Evolutionary conservation across 2,888 invertebrate genomes (phyloP).

Genomic region (Pomacea canaliculata): DNA sequence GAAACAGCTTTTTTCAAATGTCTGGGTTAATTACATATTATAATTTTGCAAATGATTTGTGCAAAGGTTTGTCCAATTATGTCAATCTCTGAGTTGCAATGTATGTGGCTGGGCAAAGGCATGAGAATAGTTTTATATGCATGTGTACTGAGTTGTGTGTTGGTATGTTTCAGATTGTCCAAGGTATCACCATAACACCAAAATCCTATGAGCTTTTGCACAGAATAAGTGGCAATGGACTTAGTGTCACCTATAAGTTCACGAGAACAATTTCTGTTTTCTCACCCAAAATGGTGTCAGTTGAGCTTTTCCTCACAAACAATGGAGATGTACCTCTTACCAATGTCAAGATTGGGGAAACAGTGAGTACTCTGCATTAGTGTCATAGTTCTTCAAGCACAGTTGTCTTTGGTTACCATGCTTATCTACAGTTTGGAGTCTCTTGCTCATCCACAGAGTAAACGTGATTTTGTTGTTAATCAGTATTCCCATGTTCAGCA

Average conservation of each 20-base stretch:
- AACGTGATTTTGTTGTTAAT: too few species aligned
- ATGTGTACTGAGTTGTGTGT: too few species aligned
- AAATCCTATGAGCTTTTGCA: slow-evolving; percentile 70
- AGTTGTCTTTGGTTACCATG: too few species aligned
- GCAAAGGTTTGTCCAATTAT: too few species aligned
- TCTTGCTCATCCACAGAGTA: background rate
- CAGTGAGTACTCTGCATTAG: slow-evolving; percentile 73
- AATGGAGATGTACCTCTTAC: slow-evolving; percentile 77
- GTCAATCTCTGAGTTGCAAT: too few species aligned
- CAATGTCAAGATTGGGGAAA: slow-evolving; percentile 80
- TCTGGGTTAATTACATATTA: too few species aligned
- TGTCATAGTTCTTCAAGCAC: too few species aligned
- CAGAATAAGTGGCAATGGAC: slow-evolving; percentile 70
- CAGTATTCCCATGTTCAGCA: too few species aligned
- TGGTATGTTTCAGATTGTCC: slow-evolving; percentile 26
- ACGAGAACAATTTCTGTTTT: slow-evolving; percentile 74
- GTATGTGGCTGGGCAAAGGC: too few species aligned
- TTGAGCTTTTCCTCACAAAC: slow-evolving; percentile 86
- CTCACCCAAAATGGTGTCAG: slow-evolving; percentile 84
- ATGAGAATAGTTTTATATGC: too few species aligned
- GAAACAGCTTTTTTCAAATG: too few species aligned
- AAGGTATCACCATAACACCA: slow-evolving; percentile 73
- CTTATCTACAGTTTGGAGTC: background rate
- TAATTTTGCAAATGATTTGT: too few species aligned
- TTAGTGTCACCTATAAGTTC: slow-evolving; percentile 69